Evolutionary conservation across 2,888 invertebrate species (phyloP), one percentile per base, ranked within the genome.

Genomic region (Pinctada fucata): DNA sequence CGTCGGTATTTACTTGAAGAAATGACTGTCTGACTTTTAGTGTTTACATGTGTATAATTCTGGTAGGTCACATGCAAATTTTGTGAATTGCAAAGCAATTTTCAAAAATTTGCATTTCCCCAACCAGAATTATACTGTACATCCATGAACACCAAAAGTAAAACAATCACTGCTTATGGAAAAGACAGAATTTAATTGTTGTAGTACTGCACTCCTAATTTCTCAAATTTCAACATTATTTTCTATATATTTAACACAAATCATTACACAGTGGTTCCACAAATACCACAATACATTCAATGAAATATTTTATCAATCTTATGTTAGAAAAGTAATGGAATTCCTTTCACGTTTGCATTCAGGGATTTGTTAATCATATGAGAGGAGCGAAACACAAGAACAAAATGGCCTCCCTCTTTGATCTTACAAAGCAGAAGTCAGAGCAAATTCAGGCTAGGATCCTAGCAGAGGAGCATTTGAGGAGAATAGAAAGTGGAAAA

Each of bases 361-460:
- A 89, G 89, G 86, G 87, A 68, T 90, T 90, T 84, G 83, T 84
- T 4, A 83, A 84, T 4, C 90, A 90, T 77, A 87, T 90, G 86
- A 85, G 86, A 16, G 87, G 89, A 51, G 73, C 79, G 45, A 84
- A 85, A 47, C 90, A 90, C 82, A 81, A 80, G 58, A 82, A 83
- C 49, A 86, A 88, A 70, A 89, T 90, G 89, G 82, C 84, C 16
- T 81, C 82, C 3, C 81, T 90, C 58, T 82, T 85, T 65, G 83
- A 83, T n/a, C 81, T 85, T 13, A 84, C 87, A 47, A 78, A 84
- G 71, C 80, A 87, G 45, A 86, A 84, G 67, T 81, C 84, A 2
- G 78, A 77, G 13, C 85, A 89, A 72, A 78, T 87, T 13, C 79
- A 79, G 49, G 84, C 84, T n/a, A 80, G 90, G 48, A 80, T 87